Evolutionary conservation across 2,888 invertebrate species (phyloP).

Genomic region (Adineta ricciae): DNA sequence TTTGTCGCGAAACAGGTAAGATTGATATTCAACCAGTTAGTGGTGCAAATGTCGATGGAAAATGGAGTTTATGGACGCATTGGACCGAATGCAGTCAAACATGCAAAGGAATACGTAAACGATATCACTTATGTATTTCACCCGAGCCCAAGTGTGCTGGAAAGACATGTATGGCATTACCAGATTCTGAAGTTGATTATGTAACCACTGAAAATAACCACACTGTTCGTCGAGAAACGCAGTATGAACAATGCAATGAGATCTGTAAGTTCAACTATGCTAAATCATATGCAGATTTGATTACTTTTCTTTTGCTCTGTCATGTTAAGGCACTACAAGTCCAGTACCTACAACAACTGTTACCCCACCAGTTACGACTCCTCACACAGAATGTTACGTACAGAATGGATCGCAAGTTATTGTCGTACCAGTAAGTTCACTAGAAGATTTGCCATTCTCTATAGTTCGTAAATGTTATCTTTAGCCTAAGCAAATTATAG

Average conservation of each 20-base stretch:
- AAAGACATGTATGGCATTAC: slow-evolving; percentile 38
- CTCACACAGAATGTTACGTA: not conserved
- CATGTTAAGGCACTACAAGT: not conserved
- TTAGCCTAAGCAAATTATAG: not conserved
- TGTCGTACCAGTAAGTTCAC: not conserved
- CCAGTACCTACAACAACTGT: not conserved
- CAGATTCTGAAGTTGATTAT: slow-evolving; percentile 40
- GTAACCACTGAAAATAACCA: slow-evolving; percentile 40
- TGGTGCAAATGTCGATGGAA: slow-evolving; percentile 39
- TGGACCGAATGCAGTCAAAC: slow-evolving; percentile 46
- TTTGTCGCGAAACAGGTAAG: not conserved
- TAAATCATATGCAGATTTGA: not conserved
- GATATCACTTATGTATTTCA: slow-evolving; percentile 43
- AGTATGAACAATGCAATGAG: not conserved
- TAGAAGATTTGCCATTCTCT: not conserved
- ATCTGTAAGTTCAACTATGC: not conserved
- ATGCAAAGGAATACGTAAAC: slow-evolving; percentile 41
- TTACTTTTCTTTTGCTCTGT: too few species aligned
- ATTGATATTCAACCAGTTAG: not conserved
- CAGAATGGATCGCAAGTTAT: not conserved
- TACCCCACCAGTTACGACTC: not conserved
- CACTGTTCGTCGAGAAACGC: not conserved
- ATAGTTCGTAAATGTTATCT: not conserved
- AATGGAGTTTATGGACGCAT: slow-evolving; percentile 47
- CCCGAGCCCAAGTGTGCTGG: slow-evolving; percentile 45